Percentiles rank a stretch among this genome's conserved stretches.
These are phyloP conservation scores for Oligia strigilis DNA, from an alignment of 2,888 invertebrate species.

Conservation along the genomic window DNA sequence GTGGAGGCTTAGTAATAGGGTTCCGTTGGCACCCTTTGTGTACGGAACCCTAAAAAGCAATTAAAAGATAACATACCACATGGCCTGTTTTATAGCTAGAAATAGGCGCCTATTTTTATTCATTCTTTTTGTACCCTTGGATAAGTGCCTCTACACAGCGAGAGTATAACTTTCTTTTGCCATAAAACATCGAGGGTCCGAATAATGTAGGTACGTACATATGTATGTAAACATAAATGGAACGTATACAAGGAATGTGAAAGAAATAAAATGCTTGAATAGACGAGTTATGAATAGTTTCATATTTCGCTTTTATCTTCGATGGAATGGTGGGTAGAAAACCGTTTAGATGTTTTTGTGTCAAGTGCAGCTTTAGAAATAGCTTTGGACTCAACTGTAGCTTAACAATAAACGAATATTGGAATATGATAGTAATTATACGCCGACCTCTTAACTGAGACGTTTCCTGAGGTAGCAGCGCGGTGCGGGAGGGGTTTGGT, in stretches of 20 bases:
- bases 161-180: conserved; percentile 47
- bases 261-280: conserved; percentile 55
- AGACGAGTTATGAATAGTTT: conserved; percentile 51
- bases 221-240: conserved; percentile 56
- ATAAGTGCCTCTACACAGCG: conserved; percentile 54
- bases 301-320: conserved; percentile 29
- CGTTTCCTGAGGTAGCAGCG: neutral
- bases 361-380: neutral
- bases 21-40: neutral
- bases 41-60: conserved; percentile 31
- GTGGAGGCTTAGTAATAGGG: neutral
- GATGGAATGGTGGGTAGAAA: neutral
- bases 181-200: conserved; percentile 64
- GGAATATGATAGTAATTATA: no score
- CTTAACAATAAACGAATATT: neutral
- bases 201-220: conserved; percentile 52
- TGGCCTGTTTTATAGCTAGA: conserved; percentile 56
- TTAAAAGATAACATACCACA: conserved; percentile 59
- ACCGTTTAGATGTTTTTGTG: neutral
- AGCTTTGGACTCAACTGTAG: neutral
- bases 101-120: conserved; percentile 58
- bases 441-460: no score
- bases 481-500: no score
- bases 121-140: conserved; percentile 50
- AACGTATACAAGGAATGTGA: conserved; percentile 41